Evolutionary conservation across 2,113 vertebrate genomes (phyloP).

Genomic region (Limnothrissa miodon): DNA sequence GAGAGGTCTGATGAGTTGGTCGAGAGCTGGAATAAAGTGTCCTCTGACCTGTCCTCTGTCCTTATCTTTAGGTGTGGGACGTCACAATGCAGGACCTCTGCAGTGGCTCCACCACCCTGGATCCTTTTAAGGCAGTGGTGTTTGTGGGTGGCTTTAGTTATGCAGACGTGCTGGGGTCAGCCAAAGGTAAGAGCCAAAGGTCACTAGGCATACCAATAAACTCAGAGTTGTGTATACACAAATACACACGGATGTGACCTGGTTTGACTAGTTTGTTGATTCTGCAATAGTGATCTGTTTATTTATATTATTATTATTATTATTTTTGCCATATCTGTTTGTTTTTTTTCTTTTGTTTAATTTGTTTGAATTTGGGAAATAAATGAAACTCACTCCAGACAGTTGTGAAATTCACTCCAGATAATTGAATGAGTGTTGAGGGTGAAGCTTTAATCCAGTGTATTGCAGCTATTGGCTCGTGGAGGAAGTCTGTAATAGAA

Average conservation of each 20-base stretch:
- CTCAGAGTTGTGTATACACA: neutral
- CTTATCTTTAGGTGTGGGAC: constrained; percentile 84
- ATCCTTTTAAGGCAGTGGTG: constrained; percentile 80
- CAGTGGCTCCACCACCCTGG: constrained; percentile 71
- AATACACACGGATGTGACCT: neutral
- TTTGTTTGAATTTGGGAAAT: no score
- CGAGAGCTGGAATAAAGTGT: neutral
- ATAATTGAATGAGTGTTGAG: no score
- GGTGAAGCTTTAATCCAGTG: no score
- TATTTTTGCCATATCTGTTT: no score
- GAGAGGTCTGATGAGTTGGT: neutral
- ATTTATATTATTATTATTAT: neutral
- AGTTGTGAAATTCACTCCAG: no score
- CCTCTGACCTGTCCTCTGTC: neutral
- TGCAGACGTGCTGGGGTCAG: constrained; percentile 87
- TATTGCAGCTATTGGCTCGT: no score
- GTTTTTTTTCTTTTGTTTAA: no score
- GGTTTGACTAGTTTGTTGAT: neutral
- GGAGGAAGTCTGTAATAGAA: no score
- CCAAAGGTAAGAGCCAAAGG: constrained; percentile 74
- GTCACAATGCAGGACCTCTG: constrained; percentile 88
- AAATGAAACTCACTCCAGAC: no score
- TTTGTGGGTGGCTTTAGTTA: constrained; percentile 95
- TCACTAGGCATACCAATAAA: neutral
- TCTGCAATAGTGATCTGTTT: neutral